phyloP scores from a whole-genome alignment of 2,113 vertebrate genomes.

The Gracilinanus agilis region DNA sequence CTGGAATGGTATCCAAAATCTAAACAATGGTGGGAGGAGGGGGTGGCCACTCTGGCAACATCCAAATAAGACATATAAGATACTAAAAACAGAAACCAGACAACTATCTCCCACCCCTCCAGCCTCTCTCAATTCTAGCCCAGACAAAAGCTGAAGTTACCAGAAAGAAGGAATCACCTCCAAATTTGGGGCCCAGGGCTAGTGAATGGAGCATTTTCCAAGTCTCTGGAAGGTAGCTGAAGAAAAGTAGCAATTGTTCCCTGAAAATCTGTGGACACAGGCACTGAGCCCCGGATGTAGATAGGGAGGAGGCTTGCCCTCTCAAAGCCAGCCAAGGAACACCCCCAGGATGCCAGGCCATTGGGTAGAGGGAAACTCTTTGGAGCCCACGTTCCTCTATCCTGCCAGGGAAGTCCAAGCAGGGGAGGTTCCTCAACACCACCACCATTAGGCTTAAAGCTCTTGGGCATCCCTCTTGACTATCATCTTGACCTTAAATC shows the following conservation, averaged over 20 bases:
- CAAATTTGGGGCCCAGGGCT: background rate
- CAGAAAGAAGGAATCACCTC: background rate
- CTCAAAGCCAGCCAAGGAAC: background rate
- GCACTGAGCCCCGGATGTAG: background rate
- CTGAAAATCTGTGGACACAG: background rate
- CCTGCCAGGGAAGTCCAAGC: background rate
- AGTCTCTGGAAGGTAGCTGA: background rate
- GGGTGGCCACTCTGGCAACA: background rate
- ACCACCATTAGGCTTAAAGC: background rate
- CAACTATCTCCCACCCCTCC: background rate
- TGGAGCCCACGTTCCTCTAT: background rate
- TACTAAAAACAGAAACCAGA: background rate
- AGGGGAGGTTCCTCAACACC: background rate
- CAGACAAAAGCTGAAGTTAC: background rate
- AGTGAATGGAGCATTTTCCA: background rate
- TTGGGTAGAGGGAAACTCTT: background rate
- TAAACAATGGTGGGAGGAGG: constrained; percentile 21
- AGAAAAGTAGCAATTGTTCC: background rate
- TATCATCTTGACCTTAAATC: background rate
- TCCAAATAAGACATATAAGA: constrained; percentile 16
- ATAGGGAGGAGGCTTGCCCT: background rate
- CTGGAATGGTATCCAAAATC: background rate
- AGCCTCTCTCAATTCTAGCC: background rate
- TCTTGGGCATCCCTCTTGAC: background rate
- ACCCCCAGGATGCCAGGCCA: background rate